Evolutionary conservation across 2,888 invertebrate genomes (phyloP), one percentile per base, ranked within the genome.

Genomic region (Brachyptera risi): DNA sequence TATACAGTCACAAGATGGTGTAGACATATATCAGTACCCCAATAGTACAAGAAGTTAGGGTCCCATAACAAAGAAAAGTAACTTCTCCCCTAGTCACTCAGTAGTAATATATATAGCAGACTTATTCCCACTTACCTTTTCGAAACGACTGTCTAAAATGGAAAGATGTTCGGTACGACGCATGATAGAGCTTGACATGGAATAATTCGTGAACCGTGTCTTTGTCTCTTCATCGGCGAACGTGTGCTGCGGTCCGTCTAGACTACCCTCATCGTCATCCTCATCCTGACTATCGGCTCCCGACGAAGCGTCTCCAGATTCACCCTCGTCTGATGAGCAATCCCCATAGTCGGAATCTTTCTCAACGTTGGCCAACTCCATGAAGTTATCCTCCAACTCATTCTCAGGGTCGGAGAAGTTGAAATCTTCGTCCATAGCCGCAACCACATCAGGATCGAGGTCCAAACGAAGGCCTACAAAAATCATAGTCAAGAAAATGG

Each of bases 361-460:
- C 56, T 60, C 79, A 1, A 76, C 82, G 78, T 90, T 87, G 0
- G 96, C 96, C 62, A 91, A 74, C 68, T 85, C 79, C 50, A 97
- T 85, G 73, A 98, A 97, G 77, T 98, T 89, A 74, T 98, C 97
- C 67, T 96, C 96, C 2, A 98, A 75, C 66, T 85, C 75, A 76
- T 94, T 93, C 0, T 89, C 84, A 0, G 91, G 90, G 73, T 93
- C 83, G 1, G 87, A 84, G 71, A 81, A 92, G 72, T 95, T 85
- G 73, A 92, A 96, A 75, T 96, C 96, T 65, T 94, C 94, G 72
- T 96, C 96, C 75, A 97, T 79, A 0, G 93, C 95, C 3, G 93
- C 96, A 0, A 95, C 86, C 31, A 97, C 80, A 70, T 97, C 97
- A 0, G 96, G 93, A 73, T 97, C 97, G 75, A 93, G 78, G 72